Percentiles rank a stretch among this genome's conserved stretches.
Conservation (phyloP, 2,888 invertebrate genomes). For the Cheilosia variabilis region DNA sequence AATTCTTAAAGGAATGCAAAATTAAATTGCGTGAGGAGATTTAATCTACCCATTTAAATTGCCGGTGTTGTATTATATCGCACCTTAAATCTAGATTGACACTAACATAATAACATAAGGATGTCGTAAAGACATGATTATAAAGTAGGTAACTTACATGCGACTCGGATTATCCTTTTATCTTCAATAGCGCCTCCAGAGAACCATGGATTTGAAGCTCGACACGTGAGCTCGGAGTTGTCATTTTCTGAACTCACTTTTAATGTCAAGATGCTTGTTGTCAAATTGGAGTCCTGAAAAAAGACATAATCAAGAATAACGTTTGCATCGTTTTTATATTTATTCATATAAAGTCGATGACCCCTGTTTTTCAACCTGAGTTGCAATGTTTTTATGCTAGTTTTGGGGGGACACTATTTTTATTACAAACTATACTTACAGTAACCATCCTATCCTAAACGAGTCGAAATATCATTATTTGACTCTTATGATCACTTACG, state of each 20-base stretch:
- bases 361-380: too few species aligned
- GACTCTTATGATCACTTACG: too few species aligned
- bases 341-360: background rate
- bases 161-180: slow-evolving; percentile 90
- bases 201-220: slow-evolving; percentile 94
- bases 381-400: too few species aligned
- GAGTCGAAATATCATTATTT: too few species aligned
- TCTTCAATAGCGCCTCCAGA: slow-evolving; percentile 92
- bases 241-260: slow-evolving; percentile 91
- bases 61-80: too few species aligned
- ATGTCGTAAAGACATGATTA: background rate
- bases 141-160: slow-evolving; percentile 89
- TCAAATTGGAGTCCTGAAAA: slow-evolving; percentile 85
- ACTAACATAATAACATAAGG: background rate
- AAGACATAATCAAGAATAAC: background rate
- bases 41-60: too few species aligned
- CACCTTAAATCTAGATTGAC: background rate
- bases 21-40: too few species aligned
- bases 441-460: too few species aligned
- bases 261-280: slow-evolving; percentile 90
- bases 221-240: slow-evolving; percentile 91
- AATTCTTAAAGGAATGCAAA: too few species aligned
- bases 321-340: background rate
- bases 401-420: too few species aligned
- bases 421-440: too few species aligned